A percentile compares a stretch with the other conserved stretches of the same genome.
These are phyloP conservation scores for Harpalus rufipes DNA, from an alignment of 2,888 invertebrate species.

Conservation along the genomic window DNA sequence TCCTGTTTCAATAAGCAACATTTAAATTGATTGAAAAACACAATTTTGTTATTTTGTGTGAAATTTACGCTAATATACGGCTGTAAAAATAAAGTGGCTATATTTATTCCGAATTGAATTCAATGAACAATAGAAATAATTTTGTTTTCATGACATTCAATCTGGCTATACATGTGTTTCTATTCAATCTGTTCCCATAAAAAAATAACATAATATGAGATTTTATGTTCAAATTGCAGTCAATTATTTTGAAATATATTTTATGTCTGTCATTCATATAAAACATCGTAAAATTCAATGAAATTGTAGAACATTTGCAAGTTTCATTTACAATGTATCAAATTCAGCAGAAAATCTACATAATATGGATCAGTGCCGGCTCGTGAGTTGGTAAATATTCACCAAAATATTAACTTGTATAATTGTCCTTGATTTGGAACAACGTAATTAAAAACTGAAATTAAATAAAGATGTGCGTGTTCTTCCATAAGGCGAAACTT, in stretches of 20 bases:
- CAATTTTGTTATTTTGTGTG: slow-evolving; percentile 20
- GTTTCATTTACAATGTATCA: too few species aligned
- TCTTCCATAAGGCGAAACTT: too few species aligned
- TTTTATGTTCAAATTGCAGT: not conserved
- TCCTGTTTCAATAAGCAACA: slow-evolving; percentile 26
- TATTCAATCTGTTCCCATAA: not conserved
- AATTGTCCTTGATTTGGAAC: too few species aligned
- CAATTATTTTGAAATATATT: not conserved
- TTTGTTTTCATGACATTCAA: slow-evolving; percentile 11
- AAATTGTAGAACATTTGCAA: too few species aligned
- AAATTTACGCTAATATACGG: slow-evolving; percentile 31
- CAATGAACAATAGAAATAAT: slow-evolving; percentile 23
- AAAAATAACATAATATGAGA: not conserved
- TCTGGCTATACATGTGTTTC: not conserved
- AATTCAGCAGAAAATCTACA: too few species aligned
- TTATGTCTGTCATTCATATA: not conserved
- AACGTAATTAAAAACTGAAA: too few species aligned
- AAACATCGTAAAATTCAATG: not conserved
- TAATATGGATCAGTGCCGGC: too few species aligned
- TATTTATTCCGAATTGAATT: slow-evolving; percentile 27
- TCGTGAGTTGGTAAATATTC: too few species aligned
- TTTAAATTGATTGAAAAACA: slow-evolving; percentile 27
- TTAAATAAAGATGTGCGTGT: too few species aligned
- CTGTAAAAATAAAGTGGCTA: slow-evolving; percentile 35
- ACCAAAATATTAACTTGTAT: too few species aligned